These are phyloP conservation scores for Taenioides sp. DNA, from an alignment of 2,797 vertebrate genomes.

Conservation along the genomic window DNA sequence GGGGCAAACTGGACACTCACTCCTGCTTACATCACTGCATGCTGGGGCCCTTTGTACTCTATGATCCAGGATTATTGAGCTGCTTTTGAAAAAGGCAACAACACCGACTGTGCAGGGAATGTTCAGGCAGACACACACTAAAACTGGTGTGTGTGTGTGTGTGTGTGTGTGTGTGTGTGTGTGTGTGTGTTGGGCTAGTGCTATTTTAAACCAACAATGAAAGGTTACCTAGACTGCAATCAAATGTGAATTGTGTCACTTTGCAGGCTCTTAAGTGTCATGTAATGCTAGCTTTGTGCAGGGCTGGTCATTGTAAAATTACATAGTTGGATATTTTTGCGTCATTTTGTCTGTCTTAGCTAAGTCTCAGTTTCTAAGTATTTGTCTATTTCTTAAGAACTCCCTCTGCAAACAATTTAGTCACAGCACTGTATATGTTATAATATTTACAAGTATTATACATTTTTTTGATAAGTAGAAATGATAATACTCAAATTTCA, in stretches of 20 bases:
- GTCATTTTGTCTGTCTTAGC: slow-evolving; percentile 32
- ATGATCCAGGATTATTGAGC: slow-evolving; percentile 77
- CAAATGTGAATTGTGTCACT: slow-evolving; percentile 16
- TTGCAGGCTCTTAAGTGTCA: slow-evolving; percentile 7
- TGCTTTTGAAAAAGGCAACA: slow-evolving; percentile 59
- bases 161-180: slow-evolving; percentile 20
- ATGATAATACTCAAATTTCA: too few species aligned
- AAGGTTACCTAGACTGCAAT: slow-evolving; percentile 29
- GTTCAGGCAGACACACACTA: slow-evolving; percentile 53
- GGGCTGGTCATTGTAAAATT: slow-evolving; percentile 36
- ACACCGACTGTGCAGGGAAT: slow-evolving; percentile 53
- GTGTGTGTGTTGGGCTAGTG: slow-evolving; percentile 22
- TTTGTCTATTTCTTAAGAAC: background rate
- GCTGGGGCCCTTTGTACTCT: slow-evolving; percentile 68
- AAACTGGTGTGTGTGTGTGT: slow-evolving; percentile 15
- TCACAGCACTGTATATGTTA: background rate
- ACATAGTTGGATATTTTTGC: slow-evolving; percentile 19
- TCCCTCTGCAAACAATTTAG: background rate
- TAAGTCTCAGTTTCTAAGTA: slow-evolving; percentile 29
- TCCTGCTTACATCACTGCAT: slow-evolving; percentile 64
- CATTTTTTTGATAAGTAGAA: too few species aligned
- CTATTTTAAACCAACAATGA: slow-evolving; percentile 33
- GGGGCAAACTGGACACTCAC: slow-evolving; percentile 45
- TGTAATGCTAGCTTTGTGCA: slow-evolving; percentile 30
- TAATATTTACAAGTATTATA: background rate